These are phyloP conservation scores for Psittacus erithacus DNA, from an alignment of 2,113 vertebrate species.

Conservation along the genomic window DNA sequence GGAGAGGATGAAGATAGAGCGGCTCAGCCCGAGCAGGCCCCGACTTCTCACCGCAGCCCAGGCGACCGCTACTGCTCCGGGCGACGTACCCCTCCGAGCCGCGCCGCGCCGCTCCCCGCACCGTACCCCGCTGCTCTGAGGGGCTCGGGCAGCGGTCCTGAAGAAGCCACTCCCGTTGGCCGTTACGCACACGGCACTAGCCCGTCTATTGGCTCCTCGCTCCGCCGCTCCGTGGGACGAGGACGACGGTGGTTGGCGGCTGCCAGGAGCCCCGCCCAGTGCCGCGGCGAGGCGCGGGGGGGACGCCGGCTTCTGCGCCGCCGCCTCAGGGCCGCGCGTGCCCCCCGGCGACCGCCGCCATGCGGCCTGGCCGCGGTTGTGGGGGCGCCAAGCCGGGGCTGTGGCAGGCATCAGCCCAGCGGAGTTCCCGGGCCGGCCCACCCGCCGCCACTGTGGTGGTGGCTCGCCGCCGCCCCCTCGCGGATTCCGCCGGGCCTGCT, in stretches of 20 bases:
- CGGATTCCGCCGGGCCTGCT: not conserved
- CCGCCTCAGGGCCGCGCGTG: accelerated
- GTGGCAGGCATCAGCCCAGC: too few species aligned
- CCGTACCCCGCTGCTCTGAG: not conserved
- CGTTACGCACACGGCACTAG: not conserved
- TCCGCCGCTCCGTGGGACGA: not conserved
- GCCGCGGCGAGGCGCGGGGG: not conserved
- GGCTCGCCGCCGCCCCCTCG: too few species aligned
- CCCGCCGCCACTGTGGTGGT: not conserved
- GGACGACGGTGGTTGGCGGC: not conserved
- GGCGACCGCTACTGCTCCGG: not conserved
- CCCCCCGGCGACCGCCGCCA: accelerated
- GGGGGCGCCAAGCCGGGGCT: accelerated
- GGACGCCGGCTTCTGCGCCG: too few species aligned
- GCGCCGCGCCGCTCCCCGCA: accelerated
- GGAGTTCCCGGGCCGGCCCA: not conserved
- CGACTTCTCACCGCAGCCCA: not conserved
- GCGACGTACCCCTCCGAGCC: too few species aligned
- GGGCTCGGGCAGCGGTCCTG: not conserved
- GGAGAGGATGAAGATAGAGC: not conserved
- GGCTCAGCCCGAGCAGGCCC: not conserved
- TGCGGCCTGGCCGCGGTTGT: accelerated
- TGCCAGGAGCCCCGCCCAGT: not conserved
- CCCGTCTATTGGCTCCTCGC: not conserved
- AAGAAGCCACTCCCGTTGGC: not conserved